Evolutionary conservation across 2,888 invertebrate genomes (phyloP).

Genomic region (Meandrusa payeni): DNA sequence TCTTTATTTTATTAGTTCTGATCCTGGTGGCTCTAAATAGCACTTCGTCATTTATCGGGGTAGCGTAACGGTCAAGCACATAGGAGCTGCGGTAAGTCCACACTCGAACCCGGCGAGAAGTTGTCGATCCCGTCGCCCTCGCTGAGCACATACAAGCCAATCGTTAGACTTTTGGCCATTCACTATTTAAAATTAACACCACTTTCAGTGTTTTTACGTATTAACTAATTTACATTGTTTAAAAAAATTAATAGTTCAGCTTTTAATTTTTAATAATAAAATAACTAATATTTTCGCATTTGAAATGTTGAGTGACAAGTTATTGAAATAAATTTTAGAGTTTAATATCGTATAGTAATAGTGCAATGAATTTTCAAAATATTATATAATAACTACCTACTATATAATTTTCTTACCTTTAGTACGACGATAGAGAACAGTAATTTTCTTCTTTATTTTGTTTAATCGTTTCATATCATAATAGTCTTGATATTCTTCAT

Average conservation of each 20-base stretch:
- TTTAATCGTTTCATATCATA: constrained; percentile 58
- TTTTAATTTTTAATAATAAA: no score
- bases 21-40: background rate
- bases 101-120: constrained; percentile 21
- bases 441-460: constrained; percentile 50
- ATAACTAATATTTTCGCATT: no score
- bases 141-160: constrained; percentile 66
- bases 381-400: background rate
- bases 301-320: no score
- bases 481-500: constrained; percentile 52
- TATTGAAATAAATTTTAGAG: no score
- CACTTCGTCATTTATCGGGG: constrained; percentile 13
- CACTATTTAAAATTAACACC: constrained; percentile 4
- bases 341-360: background rate
- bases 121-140: constrained; percentile 29
- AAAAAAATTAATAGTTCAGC: constrained; percentile 5
- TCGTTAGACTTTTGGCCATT: constrained; percentile 40
- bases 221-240: no score
- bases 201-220: background rate
- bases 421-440: constrained; percentile 42
- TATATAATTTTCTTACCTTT: constrained; percentile 42
- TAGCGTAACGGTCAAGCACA: constrained; percentile 27
- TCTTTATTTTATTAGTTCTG: constrained; percentile 12
- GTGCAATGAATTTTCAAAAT: background rate
- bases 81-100: constrained; percentile 30